A percentile compares a stretch with the other conserved stretches of the same genome.
phyloP scores from a whole-genome alignment of 2,888 invertebrate genomes.

The Germaria angustata region DNA sequence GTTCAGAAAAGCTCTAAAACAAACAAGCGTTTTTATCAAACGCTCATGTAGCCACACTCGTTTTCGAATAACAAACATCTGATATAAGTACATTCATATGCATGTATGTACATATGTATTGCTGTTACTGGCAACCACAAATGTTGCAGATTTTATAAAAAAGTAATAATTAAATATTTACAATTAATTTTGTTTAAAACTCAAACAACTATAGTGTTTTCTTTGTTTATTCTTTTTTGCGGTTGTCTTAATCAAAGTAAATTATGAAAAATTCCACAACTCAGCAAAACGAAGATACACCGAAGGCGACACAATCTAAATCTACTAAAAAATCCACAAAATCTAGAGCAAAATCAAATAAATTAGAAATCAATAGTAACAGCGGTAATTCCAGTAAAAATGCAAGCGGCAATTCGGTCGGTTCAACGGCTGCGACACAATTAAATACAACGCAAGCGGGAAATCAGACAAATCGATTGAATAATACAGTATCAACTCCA shows the following conservation, averaged over 20 bases:
- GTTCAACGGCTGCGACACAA: slow-evolving; percentile 43
- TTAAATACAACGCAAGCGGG: slow-evolving; percentile 64
- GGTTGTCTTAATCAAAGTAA: slow-evolving; percentile 26
- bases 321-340: slow-evolving; percentile 77
- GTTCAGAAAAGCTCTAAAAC: background rate
- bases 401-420: slow-evolving; percentile 63
- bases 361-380: slow-evolving; percentile 64
- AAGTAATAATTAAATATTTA: background rate
- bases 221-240: background rate
- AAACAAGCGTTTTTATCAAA: background rate
- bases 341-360: slow-evolving; percentile 75
- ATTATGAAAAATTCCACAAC: slow-evolving; percentile 62
- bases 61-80: no score
- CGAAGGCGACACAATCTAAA: slow-evolving; percentile 73
- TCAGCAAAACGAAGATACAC: slow-evolving; percentile 60
- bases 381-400: slow-evolving; percentile 58
- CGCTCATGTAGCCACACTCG: no score
- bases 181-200: background rate
- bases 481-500: slow-evolving; percentile 53
- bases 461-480: slow-evolving; percentile 68
- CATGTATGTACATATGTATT: no score
- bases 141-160: background rate
- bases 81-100: no score
- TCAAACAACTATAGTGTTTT: slow-evolving; percentile 3
- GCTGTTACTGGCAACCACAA: background rate